Conservation (phyloP, 1,140 invertebrate genomes). For the Zaprionus africanus region DNA sequence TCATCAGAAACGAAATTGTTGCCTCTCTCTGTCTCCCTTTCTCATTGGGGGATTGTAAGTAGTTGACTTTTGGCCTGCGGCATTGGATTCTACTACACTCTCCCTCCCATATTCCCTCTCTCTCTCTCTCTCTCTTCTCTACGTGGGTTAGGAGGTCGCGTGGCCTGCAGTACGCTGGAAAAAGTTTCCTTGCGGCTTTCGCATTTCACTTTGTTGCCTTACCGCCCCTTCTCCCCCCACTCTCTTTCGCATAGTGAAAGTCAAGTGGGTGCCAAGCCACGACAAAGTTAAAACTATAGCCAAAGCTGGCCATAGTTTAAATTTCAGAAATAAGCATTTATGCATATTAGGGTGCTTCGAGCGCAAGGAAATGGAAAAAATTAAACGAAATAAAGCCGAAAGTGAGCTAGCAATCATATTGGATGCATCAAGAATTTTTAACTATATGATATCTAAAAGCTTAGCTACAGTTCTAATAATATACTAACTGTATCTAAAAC, state of each 20-base stretch:
- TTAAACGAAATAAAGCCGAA: not conserved
- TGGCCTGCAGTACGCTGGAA: not conserved
- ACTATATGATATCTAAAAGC: not conserved
- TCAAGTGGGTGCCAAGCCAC: conserved; percentile 38
- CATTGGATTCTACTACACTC: conserved; percentile 14
- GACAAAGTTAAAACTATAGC: conserved; percentile 2
- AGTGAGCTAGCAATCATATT: not conserved
- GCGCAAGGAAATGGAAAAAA: not conserved
- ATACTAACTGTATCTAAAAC: not conserved
- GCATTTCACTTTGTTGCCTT: conserved; percentile 3
- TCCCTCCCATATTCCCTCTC: conserved; percentile 4
- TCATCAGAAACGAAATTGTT: conserved; percentile 48
- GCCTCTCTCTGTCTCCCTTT: not conserved
- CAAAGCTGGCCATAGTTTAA: conserved; percentile 7
- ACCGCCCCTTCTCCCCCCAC: not conserved
- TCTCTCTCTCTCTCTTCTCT: not conserved
- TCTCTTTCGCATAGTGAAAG: conserved; percentile 3
- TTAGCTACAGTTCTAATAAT: not conserved
- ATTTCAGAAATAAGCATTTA: conserved; percentile 5
- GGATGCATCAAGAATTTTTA: not conserved
- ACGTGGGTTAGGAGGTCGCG: not conserved
- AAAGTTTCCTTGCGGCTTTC: conserved; percentile 7
- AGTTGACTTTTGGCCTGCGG: conserved; percentile 21
- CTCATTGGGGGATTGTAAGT: conserved; percentile 1
- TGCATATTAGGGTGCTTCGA: conserved; percentile 7